These are phyloP conservation scores for Pantala flavescens DNA, from an alignment of 1,140 invertebrate genomes.

Conservation along the genomic window DNA sequence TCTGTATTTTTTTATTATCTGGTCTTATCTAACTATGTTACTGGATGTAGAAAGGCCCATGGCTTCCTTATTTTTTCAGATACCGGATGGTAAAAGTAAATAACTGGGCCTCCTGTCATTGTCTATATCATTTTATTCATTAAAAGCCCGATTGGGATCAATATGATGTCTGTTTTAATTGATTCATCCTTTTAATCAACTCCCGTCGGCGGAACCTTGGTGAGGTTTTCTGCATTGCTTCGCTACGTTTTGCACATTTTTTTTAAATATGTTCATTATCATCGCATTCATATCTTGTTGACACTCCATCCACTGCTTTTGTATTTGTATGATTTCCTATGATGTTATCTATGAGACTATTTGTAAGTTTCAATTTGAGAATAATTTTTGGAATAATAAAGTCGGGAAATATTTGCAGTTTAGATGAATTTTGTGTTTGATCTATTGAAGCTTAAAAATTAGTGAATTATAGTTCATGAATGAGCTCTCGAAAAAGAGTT, in stretches of 20 bases:
- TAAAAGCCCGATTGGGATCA: neutral
- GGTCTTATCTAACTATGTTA: neutral
- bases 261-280: neutral
- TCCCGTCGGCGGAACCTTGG: neutral
- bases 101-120: neutral
- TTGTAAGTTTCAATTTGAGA: no score
- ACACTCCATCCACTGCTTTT: no score
- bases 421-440: no score
- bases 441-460: no score
- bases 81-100: neutral
- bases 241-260: neutral
- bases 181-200: neutral
- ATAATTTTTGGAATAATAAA: no score
- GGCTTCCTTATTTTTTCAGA: neutral
- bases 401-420: no score
- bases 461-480: no score
- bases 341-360: no score
- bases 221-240: neutral
- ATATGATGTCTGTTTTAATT: neutral
- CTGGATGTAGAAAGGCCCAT: neutral
- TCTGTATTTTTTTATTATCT: neutral
- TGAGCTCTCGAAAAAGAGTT: no score
- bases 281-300: neutral
- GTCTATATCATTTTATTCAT: constrained; percentile 4
- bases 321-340: no score